Percentiles rank a stretch among this genome's conserved stretches.
phyloP scores from a whole-genome alignment of 2,888 invertebrate species.

The Cryptocephalus primarius region DNA sequence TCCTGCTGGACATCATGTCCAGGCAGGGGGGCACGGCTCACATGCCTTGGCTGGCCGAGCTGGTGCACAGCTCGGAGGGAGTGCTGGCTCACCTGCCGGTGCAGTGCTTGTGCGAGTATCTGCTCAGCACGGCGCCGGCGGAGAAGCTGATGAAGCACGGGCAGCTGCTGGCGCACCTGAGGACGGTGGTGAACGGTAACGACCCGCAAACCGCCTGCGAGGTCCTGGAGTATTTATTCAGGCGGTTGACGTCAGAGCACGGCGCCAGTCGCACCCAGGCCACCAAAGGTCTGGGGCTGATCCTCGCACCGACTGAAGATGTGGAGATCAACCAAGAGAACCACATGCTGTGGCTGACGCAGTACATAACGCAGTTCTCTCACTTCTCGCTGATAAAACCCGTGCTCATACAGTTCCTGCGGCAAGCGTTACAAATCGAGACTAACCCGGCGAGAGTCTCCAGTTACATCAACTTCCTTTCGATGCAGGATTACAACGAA shows the following conservation, averaged over 20 bases:
- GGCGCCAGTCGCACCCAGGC: conserved; percentile 69
- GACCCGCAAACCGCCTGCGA: conserved; percentile 55
- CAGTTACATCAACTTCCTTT: conserved; percentile 77
- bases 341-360: conserved; percentile 45
- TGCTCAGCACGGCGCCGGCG: conserved; percentile 57
- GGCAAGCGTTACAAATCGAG: conserved; percentile 84
- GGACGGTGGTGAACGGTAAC: conserved; percentile 43
- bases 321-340: conserved; percentile 27
- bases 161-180: conserved; percentile 51
- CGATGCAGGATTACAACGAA: conserved; percentile 58
- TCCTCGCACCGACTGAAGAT: conserved; percentile 34
- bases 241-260: conserved; percentile 63
- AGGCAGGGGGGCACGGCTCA: conserved; percentile 74
- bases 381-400: conserved; percentile 65
- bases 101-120: conserved; percentile 95
- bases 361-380: conserved; percentile 59
- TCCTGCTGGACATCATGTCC: conserved; percentile 85
- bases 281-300: conserved; percentile 40
- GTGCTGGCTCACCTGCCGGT: conserved; percentile 82
- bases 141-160: conserved; percentile 63
- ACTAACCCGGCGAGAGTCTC: conserved; percentile 73
- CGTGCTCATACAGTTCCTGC: conserved; percentile 59
- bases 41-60: conserved; percentile 94
- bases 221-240: conserved; percentile 80
- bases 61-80: conserved; percentile 85